Conservation (phyloP, 2,888 invertebrate species). For the Emmelina monodactyla region DNA sequence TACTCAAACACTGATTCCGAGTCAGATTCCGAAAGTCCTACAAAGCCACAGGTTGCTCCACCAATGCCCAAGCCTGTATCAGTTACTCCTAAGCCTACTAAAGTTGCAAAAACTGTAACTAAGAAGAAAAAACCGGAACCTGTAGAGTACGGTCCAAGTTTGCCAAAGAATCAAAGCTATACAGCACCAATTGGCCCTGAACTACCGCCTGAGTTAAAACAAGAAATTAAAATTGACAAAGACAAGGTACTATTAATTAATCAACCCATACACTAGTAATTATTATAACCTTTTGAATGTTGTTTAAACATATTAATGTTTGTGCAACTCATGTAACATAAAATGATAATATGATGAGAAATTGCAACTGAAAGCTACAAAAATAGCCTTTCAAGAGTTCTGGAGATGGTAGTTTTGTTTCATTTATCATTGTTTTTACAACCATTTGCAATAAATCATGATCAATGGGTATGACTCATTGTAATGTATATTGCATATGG, state of each 20-base stretch:
- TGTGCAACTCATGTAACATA: too few relatives aligned
- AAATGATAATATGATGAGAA: slow-evolving; percentile 48
- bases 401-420: slow-evolving; percentile 13
- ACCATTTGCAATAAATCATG: slow-evolving; percentile 20
- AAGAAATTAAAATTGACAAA: slow-evolving; percentile 14
- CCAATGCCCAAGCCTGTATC: slow-evolving; percentile 19
- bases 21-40: slow-evolving; percentile 40
- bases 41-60: slow-evolving; percentile 17
- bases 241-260: too few relatives aligned
- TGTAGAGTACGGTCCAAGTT: slow-evolving; percentile 37
- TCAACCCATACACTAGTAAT: too few relatives aligned
- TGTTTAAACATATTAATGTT: too few relatives aligned
- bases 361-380: slow-evolving; percentile 31
- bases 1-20: slow-evolving; percentile 63
- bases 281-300: too few relatives aligned
- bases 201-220: slow-evolving; percentile 28
- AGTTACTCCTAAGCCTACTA: slow-evolving; percentile 12
- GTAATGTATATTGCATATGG: too few relatives aligned
- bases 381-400: slow-evolving; percentile 25
- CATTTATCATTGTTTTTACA: slow-evolving; percentile 4
- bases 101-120: slow-evolving; percentile 12
- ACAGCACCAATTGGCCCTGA: slow-evolving; percentile 47
- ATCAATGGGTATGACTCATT: too few relatives aligned
- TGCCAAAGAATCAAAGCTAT: slow-evolving; percentile 42
- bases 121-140: slow-evolving; percentile 27